Base-by-base conservation (phyloP, 2,888 invertebrate genomes). In the Antheraea assamensis region DNA sequence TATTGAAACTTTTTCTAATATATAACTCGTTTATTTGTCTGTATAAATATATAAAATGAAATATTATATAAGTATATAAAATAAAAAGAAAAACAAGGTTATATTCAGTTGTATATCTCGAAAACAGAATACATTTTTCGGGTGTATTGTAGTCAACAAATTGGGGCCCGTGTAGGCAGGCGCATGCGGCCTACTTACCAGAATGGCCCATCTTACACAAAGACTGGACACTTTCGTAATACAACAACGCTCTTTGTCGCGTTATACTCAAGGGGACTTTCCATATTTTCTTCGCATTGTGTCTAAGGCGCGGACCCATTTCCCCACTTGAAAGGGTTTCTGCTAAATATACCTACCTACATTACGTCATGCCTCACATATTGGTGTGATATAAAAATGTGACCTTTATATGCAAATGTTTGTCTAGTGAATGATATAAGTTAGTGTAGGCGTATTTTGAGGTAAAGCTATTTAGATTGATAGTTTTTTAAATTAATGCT, bases 261-360 rank as follows among this genome's bases (percentile, higher is more conserved):
- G 73, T 78, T 81, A 81, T 82, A 78, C 74, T 76, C 55, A 47
- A 73, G 76, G 78, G 81, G 76, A 81, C 78, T 83, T 83, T 80
- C 81, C 80, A 78, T 82, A 80, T 81, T 82, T 84, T 80, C 76
- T 75, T 79, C 75, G 76, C 81, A 88, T 87, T 89, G 88, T 87
- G 42, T 75, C 77, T 77, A 71, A 74, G 76, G 75, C 81, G 61
- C 27, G 61, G 83, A 77, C 82, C 84, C 82, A 86, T 87, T 88
- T 87, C 84, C 77, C 82, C 82, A 83, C 83, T 83, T 81, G 83
- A 82, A 83, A 83, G 82, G 83, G 83, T 83, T 85, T 80, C 77
- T 42, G 70, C 35, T 61, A 70, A 73, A 70, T 73, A 68, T 66
- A 66, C 27, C 61, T 24, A 30, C 66, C 58, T 64, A 64, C 30